Conservation (phyloP, 2,113 vertebrate genomes). For the Pseudorhombus dupliciocellatus region DNA sequence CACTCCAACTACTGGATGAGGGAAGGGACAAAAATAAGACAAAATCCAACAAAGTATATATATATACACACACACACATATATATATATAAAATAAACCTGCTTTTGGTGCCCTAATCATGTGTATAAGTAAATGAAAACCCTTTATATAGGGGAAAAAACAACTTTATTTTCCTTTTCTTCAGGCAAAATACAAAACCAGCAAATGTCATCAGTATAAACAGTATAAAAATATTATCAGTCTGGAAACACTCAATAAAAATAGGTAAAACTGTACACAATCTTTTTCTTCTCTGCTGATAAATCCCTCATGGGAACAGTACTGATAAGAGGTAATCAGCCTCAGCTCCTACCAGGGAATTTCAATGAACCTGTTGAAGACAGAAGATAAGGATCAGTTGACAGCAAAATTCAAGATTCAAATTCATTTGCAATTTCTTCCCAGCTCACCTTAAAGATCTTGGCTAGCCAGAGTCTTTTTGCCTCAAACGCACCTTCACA, state of each 20-base stretch:
- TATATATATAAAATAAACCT: no score
- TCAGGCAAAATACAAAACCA: not conserved
- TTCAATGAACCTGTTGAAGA: constrained; percentile 39
- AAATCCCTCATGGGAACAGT: not conserved
- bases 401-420: not conserved
- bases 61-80: no score
- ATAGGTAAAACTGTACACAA: not conserved
- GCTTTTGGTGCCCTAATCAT: no score
- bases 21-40: no score
- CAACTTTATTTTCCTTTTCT: not conserved
- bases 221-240: constrained; percentile 17
- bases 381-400: not conserved
- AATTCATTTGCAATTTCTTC: accelerated
- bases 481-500: constrained; percentile 32
- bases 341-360: constrained; percentile 35
- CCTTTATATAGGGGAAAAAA: not conserved
- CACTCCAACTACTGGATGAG: no score
- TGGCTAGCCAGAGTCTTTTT: not conserved
- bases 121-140: no score
- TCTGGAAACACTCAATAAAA: not conserved
- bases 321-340: not conserved
- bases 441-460: constrained; percentile 47
- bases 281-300: not conserved
- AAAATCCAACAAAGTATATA: no score
- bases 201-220: not conserved